A percentile compares a stretch with the other conserved stretches of the same genome.
These are phyloP conservation scores for Paradoxurus hermaphroditus DNA, from an alignment of 2,113 vertebrate species.

Conservation along the genomic window DNA sequence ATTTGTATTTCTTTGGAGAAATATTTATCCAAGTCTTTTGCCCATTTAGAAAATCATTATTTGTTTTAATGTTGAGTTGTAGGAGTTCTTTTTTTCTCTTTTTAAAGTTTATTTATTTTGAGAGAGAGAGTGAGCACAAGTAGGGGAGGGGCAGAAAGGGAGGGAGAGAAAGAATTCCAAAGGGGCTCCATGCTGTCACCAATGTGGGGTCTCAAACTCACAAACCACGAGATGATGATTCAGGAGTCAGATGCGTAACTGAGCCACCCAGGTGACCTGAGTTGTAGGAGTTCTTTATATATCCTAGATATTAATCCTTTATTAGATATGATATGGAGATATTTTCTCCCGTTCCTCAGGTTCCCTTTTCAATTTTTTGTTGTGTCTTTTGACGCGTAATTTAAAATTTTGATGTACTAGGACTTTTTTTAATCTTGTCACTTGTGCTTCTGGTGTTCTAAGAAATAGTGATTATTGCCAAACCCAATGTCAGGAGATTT, in stretches of 20 bases:
- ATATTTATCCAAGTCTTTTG: neutral
- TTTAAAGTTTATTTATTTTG: no score
- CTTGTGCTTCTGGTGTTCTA: neutral
- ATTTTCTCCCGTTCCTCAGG: neutral
- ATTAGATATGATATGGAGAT: neutral
- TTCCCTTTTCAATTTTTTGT: neutral
- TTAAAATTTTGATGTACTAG: neutral
- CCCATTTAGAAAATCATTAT: neutral
- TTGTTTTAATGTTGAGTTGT: neutral
- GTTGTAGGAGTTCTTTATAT: neutral
- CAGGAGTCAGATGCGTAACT: no score
- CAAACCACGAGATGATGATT: no score
- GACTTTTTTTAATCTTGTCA: neutral
- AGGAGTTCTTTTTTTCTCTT: neutral
- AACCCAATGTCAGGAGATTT: neutral
- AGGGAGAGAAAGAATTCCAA: no score
- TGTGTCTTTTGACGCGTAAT: neutral
- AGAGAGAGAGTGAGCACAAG: no score
- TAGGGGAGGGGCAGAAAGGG: no score
- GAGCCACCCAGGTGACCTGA: neutral
- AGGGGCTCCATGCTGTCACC: no score
- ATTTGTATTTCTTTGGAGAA: neutral
- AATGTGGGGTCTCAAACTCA: no score
- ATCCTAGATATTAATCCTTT: neutral
- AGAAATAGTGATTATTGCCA: neutral